These are phyloP conservation scores for Protomyctophum bolini DNA, from an alignment of 2,113 vertebrate genomes.

Conservation along the genomic window DNA sequence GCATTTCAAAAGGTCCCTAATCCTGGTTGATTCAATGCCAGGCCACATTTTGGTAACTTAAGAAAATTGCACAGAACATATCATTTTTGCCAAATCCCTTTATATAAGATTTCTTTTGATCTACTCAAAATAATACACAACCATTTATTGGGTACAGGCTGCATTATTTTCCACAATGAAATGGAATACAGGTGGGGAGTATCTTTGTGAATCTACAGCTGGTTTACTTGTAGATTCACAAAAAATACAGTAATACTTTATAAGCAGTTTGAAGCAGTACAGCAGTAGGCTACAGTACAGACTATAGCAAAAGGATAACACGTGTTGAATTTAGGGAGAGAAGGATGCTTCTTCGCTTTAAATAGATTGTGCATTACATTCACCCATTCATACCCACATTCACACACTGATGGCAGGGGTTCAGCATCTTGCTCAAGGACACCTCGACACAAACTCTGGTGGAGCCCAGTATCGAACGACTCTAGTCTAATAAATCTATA, in stretches of 20 bases:
- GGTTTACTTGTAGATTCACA: slow-evolving; percentile 7
- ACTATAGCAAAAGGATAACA: too few species aligned
- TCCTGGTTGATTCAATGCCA: slow-evolving; percentile 32
- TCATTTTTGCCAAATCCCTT: slow-evolving; percentile 57
- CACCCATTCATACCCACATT: too few species aligned
- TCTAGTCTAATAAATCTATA: too few species aligned
- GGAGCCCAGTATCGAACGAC: too few species aligned
- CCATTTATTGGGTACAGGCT: slow-evolving; percentile 58
- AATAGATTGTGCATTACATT: too few species aligned
- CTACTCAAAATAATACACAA: slow-evolving; percentile 61
- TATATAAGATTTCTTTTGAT: slow-evolving; percentile 61
- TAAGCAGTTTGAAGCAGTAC: neutral
- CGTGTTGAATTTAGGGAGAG: too few species aligned
- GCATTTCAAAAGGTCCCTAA: slow-evolving; percentile 27
- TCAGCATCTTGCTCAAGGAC: too few species aligned
- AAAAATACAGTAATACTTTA: neutral
- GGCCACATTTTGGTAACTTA: slow-evolving; percentile 38
- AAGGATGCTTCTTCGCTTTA: too few species aligned
- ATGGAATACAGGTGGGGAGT: slow-evolving; percentile 40
- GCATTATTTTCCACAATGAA: slow-evolving; percentile 56
- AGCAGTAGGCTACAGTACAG: too few species aligned
- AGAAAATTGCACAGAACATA: slow-evolving; percentile 28
- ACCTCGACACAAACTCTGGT: too few species aligned
- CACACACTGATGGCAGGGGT: too few species aligned
- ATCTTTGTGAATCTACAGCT: neutral